Conservation (phyloP, 2,113 vertebrate species). For the Eretmochelys imbricata region DNA sequence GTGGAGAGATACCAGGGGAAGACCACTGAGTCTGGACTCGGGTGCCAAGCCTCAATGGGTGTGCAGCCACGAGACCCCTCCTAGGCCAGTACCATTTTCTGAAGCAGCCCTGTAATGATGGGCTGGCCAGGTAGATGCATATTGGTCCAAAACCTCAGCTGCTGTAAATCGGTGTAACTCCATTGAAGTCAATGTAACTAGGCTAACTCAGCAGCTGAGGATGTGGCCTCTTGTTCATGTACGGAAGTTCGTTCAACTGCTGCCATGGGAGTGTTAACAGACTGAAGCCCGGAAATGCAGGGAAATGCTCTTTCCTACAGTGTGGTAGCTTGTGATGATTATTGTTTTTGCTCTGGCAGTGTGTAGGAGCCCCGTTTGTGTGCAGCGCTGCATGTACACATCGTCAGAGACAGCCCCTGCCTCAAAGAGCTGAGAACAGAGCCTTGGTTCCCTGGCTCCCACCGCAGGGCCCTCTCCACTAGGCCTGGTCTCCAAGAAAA, state of each 20-base stretch:
- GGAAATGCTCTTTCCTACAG: too few species aligned
- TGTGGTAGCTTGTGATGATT: fast-evolving
- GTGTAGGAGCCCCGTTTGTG: neutral
- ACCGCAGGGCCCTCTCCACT: neutral
- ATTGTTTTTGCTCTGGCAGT: neutral
- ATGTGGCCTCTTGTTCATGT: neutral
- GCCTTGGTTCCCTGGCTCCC: neutral
- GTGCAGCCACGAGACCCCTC: neutral
- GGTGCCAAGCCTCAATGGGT: neutral
- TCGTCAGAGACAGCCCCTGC: too few species aligned
- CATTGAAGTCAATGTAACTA: neutral
- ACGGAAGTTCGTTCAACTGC: neutral
- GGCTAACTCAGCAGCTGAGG: neutral
- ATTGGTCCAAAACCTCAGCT: neutral
- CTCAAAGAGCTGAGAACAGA: neutral
- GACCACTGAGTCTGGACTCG: neutral
- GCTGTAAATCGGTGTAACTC: neutral
- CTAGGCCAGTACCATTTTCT: neutral
- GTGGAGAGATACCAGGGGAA: neutral
- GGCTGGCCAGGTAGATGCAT: neutral
- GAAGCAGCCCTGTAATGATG: neutral
- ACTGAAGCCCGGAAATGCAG: neutral
- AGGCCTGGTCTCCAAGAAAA: neutral
- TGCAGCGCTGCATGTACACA: neutral
- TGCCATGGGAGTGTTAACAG: neutral